These are phyloP conservation scores for Crambe crambe DNA, from an alignment of 37 sponge, comb jelly and placozoan species.

Conservation along the genomic window DNA sequence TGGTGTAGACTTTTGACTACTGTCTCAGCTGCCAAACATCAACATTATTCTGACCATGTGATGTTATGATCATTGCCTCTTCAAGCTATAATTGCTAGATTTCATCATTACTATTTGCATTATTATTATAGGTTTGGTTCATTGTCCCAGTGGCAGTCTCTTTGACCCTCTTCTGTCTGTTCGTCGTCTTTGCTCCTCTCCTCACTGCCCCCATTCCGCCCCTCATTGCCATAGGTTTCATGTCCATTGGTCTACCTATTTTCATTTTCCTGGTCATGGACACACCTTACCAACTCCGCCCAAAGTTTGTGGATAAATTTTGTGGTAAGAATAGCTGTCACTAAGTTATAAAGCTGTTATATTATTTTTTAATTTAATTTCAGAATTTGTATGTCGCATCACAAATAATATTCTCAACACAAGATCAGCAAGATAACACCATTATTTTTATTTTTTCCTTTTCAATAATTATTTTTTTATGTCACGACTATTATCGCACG, in stretches of 20 bases:
- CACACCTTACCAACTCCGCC: conserved; percentile 49
- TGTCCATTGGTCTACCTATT: conserved; percentile 63
- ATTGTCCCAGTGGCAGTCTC: conserved; percentile 46
- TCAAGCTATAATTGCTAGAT: too few relatives aligned
- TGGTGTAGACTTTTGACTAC: too few relatives aligned
- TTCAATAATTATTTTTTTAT: too few relatives aligned
- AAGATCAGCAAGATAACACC: not conserved
- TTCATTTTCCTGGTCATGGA: conserved; percentile 69
- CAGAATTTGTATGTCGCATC: not conserved
- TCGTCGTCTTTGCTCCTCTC: conserved; percentile 51
- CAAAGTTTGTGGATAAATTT: conserved; percentile 31
- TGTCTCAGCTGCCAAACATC: too few relatives aligned
- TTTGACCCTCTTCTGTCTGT: conserved; percentile 44
- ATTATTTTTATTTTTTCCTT: too few relatives aligned
- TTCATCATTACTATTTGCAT: conserved; percentile 4
- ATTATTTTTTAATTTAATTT: not conserved
- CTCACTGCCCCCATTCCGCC: conserved; percentile 11
- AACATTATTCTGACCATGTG: too few relatives aligned
- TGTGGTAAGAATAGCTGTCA: too few relatives aligned
- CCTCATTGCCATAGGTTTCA: conserved; percentile 28
- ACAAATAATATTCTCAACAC: not conserved
- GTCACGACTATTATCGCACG: too few relatives aligned
- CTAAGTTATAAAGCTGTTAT: too few relatives aligned
- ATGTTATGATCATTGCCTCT: too few relatives aligned
- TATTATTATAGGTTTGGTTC: conserved; percentile 7